Conservation (phyloP, 2,797 vertebrate genomes). For the Halcyon smyrnensis region DNA sequence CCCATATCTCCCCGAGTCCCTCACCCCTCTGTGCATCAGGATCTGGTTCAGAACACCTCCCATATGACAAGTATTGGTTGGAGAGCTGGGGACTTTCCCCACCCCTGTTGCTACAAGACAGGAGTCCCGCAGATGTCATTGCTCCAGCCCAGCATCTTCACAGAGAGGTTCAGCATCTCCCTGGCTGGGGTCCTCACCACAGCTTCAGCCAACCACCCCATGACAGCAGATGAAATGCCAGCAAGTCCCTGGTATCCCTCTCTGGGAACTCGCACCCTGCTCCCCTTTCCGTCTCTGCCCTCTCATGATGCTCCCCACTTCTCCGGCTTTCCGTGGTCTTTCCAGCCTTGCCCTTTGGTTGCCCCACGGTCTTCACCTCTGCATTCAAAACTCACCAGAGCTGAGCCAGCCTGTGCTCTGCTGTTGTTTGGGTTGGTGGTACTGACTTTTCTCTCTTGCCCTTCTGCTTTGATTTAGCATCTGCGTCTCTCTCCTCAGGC, state of each 20-base stretch:
- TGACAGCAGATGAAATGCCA: rapidly evolving
- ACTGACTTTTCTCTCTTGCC: neutral
- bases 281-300: neutral
- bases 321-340: rapidly evolving
- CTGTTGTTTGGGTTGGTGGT: neutral
- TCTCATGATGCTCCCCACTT: neutral
- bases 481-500: constrained; percentile 36
- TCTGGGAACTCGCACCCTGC: rapidly evolving
- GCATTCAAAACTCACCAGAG: rapidly evolving
- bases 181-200: neutral
- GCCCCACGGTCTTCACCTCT: neutral
- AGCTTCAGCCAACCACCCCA: neutral
- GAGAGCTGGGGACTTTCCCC: neutral
- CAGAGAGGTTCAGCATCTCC: rapidly evolving
- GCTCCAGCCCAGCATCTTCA: neutral
- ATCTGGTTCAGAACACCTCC: neutral
- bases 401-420: rapidly evolving
- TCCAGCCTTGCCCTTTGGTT: neutral
- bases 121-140: neutral
- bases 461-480: neutral
- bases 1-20: neutral
- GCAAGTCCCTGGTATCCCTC: neutral
- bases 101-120: rapidly evolving
- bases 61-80: neutral
- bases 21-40: rapidly evolving